Evolutionary conservation across 2,797 vertebrate species (phyloP).

Genomic region (Eulemur albifrons): DNA sequence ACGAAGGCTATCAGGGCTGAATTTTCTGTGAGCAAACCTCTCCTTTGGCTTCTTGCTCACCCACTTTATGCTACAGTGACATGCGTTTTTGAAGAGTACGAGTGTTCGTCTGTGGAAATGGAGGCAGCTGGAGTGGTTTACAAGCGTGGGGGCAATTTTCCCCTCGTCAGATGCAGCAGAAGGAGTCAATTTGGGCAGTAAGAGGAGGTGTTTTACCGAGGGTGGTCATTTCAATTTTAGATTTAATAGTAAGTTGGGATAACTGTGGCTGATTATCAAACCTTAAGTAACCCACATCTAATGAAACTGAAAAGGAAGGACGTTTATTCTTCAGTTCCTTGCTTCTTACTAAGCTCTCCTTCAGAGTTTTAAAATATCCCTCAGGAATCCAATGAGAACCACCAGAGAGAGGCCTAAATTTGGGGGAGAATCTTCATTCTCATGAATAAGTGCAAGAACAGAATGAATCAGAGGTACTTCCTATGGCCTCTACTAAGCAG

Average conservation of each 20-base stretch:
- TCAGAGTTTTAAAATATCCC: neutral
- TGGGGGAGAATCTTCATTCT: neutral
- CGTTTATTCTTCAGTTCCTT: neutral
- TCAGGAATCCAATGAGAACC: neutral
- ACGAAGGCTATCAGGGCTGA: neutral
- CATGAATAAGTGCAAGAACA: neutral
- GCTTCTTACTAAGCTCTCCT: neutral
- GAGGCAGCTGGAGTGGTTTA: neutral
- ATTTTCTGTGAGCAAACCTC: neutral
- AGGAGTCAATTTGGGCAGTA: neutral
- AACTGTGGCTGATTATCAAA: neutral
- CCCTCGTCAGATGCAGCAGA: neutral
- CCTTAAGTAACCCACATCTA: neutral
- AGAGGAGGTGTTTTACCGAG: neutral
- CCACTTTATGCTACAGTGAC: neutral
- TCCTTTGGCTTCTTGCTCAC: neutral
- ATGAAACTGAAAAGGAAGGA: neutral
- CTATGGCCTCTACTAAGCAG: neutral
- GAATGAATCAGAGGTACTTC: rapidly evolving
- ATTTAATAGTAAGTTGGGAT: neutral
- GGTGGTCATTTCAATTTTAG: neutral
- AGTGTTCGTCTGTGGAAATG: neutral
- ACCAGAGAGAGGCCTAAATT: neutral
- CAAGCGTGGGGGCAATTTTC: neutral
- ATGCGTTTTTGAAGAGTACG: neutral